Percentiles rank a stretch among this genome's conserved stretches.
Evolutionary conservation across 2,888 invertebrate genomes (phyloP).

Genomic region (Agrypnus murinus): DNA sequence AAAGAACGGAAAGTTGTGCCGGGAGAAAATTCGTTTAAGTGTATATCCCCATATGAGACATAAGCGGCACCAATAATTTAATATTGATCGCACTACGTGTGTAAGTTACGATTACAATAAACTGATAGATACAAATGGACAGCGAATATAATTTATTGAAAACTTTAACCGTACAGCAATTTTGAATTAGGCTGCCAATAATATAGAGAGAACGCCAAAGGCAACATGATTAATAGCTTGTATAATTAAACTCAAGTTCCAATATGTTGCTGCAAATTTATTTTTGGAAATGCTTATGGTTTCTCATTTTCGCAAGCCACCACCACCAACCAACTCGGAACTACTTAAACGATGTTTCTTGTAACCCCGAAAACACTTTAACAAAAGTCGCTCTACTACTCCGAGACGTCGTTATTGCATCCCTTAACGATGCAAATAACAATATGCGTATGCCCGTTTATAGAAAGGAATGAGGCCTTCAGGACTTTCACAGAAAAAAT

Average conservation of each 20-base stretch:
- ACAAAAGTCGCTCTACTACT: slow-evolving; percentile 19
- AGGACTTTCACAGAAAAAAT: not conserved
- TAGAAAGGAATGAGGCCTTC: slow-evolving; percentile 1
- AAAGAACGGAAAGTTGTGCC: slow-evolving; percentile 57
- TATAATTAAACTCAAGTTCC: slow-evolving; percentile 47
- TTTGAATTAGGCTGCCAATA: slow-evolving; percentile 47
- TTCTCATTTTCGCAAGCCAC: slow-evolving; percentile 32
- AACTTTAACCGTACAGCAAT: slow-evolving; percentile 32
- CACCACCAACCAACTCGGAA: slow-evolving; percentile 23
- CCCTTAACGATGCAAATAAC: slow-evolving; percentile 15
- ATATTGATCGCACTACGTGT: slow-evolving; percentile 29
- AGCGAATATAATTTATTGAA: slow-evolving; percentile 31
- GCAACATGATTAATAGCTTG: slow-evolving; percentile 45
- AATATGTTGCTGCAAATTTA: slow-evolving; percentile 40
- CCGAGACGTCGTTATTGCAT: slow-evolving; percentile 15
- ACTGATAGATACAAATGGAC: slow-evolving; percentile 34
- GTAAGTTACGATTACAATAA: slow-evolving; percentile 29
- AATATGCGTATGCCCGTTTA: slow-evolving; percentile 12
- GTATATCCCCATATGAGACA: slow-evolving; percentile 42
- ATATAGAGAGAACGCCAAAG: slow-evolving; percentile 25
- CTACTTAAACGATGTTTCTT: slow-evolving; percentile 22
- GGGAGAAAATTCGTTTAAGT: slow-evolving; percentile 57
- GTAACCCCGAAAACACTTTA: slow-evolving; percentile 14
- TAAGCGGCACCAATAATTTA: slow-evolving; percentile 32
- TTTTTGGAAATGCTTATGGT: slow-evolving; percentile 39